Percentiles rank a stretch among this genome's conserved stretches.
Evolutionary conservation across 2,797 vertebrate species (phyloP).

Genomic region (Chiroxiphia lanceolata): DNA sequence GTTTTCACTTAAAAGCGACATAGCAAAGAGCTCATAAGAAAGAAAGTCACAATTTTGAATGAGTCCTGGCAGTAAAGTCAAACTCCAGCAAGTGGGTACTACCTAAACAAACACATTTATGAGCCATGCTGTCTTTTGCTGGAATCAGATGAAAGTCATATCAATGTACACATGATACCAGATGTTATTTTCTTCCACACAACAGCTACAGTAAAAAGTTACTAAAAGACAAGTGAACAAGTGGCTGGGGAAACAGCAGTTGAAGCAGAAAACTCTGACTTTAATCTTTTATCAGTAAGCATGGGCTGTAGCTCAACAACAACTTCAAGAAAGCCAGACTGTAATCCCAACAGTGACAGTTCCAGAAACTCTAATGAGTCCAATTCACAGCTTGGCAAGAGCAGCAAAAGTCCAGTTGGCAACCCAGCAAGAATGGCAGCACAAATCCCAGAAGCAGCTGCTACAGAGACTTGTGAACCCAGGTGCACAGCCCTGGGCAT

Average conservation of each 20-base stretch:
- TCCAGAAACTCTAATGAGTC: background rate
- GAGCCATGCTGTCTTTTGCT: background rate
- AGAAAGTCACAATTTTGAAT: background rate
- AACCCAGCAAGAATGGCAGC: background rate
- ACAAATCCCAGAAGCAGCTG: constrained; percentile 8
- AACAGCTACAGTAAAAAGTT: background rate
- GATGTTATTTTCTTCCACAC: background rate
- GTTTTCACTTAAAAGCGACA: background rate
- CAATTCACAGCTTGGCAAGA: background rate
- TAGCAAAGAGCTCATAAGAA: background rate
- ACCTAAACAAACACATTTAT: background rate
- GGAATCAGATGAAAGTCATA: background rate
- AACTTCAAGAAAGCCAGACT: background rate
- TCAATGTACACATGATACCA: background rate
- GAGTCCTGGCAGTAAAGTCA: background rate
- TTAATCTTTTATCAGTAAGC: background rate
- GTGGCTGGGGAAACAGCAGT: background rate
- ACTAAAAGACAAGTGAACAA: background rate
- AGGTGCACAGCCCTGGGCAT: constrained; percentile 33
- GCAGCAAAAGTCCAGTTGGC: background rate
- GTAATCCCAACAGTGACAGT: background rate
- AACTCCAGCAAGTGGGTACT: background rate
- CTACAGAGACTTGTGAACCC: background rate
- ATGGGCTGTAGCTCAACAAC: background rate
- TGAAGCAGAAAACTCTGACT: constrained; percentile 8